Base-by-base conservation (phyloP, 2,888 invertebrate genomes). In the Euphydryas editha region DNA sequence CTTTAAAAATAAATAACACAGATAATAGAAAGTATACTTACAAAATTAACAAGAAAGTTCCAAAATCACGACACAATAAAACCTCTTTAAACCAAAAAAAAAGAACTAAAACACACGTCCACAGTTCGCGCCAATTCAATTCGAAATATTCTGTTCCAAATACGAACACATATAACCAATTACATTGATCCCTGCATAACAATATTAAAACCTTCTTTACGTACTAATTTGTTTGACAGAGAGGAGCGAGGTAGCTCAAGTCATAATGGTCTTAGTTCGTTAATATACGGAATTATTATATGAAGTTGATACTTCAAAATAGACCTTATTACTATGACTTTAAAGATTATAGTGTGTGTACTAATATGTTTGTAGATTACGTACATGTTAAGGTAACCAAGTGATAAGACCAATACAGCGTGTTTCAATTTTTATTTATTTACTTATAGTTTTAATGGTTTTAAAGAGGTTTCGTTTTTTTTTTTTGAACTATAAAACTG, bases 61-160 rank as follows among this genome's bases (percentile, higher is more conserved):
- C 39, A 56, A 67, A 67, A 70, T 62, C 65, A 68, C 56, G 42
- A 60, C 66, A 68, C 57, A 67, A 44, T 54, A 59, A 39, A 49
- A 24, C 62, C 61, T 60, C 64, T 69, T 65, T 60, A 75, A 67
- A 69, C 71, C 68, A 64, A 67, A 66, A 71, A 73, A 66, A 69
- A 71, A 70, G 75, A 75, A 75, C 75, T 79, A 78, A 74, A 73
- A 75, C 81, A 81, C 76, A 84, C 83, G 73, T 78, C 73, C 73
- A 67, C 81, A 83, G 84, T 76, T 82, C 69, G 76, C 73, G 79
- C 77, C 81, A 78, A 82, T 81, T 81, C 85, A 80, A 85, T 84
- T 83, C 78, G 83, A 88, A 90, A 88, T 90, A 87, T 85, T 75
- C 82, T 85, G 87, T 88, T 87, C 84, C 87, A 88, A 91, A 88